Conservation (phyloP, 1,140 invertebrate species). For the Tetramorium parvispinum region DNA sequence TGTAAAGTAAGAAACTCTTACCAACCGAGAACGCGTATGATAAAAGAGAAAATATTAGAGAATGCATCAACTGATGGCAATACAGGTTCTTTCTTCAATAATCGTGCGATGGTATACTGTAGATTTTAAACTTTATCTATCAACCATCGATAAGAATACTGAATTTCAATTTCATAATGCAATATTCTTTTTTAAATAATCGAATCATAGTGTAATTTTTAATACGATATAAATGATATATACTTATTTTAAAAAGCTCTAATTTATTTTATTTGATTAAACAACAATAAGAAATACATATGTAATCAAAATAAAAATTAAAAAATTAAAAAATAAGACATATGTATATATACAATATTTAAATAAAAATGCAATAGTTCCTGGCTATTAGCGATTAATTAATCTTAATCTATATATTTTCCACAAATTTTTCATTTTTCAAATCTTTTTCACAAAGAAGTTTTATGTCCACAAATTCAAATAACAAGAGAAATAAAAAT, state of each 20-base stretch:
- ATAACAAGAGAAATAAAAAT: background rate
- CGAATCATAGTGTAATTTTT: background rate
- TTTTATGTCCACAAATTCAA: background rate
- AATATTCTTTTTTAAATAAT: background rate
- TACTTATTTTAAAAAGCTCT: background rate
- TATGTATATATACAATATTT: too few species aligned
- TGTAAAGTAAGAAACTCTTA: constrained; percentile 19
- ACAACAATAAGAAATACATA: background rate
- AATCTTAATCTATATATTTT: too few species aligned
- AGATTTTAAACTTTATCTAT: background rate
- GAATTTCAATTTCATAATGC: background rate
- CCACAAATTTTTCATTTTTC: too few species aligned
- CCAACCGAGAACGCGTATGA: background rate
- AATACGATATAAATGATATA: background rate
- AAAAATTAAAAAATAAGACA: too few species aligned
- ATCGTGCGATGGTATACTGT: constrained; percentile 3
- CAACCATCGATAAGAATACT: background rate
- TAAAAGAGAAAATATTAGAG: background rate
- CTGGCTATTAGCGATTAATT: too few species aligned
- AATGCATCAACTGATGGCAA: constrained; percentile 30
- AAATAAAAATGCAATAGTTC: too few species aligned
- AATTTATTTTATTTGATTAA: background rate
- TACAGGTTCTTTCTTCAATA: background rate
- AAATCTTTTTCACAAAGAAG: too few species aligned
- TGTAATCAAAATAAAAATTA: too few species aligned